These are phyloP conservation scores for Melospiza georgiana DNA, from an alignment of 2,113 vertebrate species.

Conservation along the genomic window DNA sequence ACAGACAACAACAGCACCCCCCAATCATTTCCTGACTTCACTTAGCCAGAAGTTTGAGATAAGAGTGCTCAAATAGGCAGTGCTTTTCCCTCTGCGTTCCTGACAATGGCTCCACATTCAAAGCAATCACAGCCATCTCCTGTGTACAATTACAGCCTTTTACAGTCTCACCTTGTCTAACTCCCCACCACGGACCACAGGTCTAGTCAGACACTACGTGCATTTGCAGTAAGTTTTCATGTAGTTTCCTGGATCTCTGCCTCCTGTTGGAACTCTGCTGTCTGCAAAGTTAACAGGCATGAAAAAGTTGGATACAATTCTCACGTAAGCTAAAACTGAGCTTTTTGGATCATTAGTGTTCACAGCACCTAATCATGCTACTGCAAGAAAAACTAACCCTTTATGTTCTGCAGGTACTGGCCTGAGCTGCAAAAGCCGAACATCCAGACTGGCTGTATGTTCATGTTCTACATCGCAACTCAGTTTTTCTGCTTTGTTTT, in stretches of 20 bases:
- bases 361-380: conserved; percentile 20
- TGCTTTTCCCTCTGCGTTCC: conserved; percentile 5
- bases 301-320: not conserved
- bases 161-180: conserved; percentile 61
- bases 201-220: conserved; percentile 53
- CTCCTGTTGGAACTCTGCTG: conserved; percentile 16
- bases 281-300: conserved; percentile 46
- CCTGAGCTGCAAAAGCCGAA: not conserved
- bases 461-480: not conserved
- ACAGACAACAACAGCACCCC: not conserved
- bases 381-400: conserved; percentile 13
- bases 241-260: not conserved
- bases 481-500: not conserved
- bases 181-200: conserved; percentile 10
- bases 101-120: conserved; percentile 51
- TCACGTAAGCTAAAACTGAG: conserved; percentile 5
- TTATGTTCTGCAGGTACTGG: not conserved
- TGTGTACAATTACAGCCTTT: conserved; percentile 61
- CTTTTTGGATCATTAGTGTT: conserved; percentile 37
- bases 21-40: not conserved
- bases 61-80: not conserved
- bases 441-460: not conserved
- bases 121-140: conserved; percentile 59
- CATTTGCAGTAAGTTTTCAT: conserved; percentile 31
- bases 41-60: conserved; percentile 24